Percentiles rank a stretch among this genome's conserved stretches.
Evolutionary conservation across 1,140 invertebrate species (phyloP).

Genomic region (Babylonia areolata): DNA sequence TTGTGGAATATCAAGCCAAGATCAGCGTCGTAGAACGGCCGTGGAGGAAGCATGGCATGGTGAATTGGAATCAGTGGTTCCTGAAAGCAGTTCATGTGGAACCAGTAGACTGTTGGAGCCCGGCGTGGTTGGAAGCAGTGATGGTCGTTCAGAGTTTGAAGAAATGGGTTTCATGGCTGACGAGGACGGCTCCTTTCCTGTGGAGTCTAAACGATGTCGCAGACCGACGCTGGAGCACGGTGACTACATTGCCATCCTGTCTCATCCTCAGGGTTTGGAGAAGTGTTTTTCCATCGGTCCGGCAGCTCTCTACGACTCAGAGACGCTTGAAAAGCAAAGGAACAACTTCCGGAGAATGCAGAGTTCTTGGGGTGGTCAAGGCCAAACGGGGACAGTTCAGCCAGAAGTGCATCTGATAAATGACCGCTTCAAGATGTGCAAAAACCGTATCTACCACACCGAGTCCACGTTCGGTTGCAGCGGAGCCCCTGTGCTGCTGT

Average conservation of each 20-base stretch:
- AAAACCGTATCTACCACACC: slow-evolving; percentile 26
- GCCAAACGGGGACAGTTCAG: neutral
- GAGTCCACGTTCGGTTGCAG: slow-evolving; percentile 22
- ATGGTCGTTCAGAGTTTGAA: neutral
- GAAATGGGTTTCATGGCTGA: neutral
- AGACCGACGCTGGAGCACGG: neutral
- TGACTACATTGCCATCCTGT: slow-evolving; percentile 24
- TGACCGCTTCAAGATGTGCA: slow-evolving; percentile 3
- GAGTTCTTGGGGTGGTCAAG: neutral
- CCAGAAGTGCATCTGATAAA: neutral
- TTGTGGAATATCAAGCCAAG: too few relatives aligned
- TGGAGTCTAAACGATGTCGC: neutral
- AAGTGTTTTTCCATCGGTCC: slow-evolving; percentile 28
- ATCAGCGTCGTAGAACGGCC: neutral
- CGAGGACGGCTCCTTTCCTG: neutral
- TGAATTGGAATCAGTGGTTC: too few relatives aligned
- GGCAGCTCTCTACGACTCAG: neutral
- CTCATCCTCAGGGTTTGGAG: slow-evolving; percentile 20
- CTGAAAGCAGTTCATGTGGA: too few relatives aligned
- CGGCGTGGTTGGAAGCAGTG: neutral
- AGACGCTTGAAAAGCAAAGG: neutral
- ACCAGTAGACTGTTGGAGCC: too few relatives aligned
- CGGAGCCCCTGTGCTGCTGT: slow-evolving; percentile 23
- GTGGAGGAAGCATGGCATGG: neutral
- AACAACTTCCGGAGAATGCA: neutral